phyloP scores from a whole-genome alignment of 1,140 invertebrate genomes.

The Aradophagus sp. region DNA sequence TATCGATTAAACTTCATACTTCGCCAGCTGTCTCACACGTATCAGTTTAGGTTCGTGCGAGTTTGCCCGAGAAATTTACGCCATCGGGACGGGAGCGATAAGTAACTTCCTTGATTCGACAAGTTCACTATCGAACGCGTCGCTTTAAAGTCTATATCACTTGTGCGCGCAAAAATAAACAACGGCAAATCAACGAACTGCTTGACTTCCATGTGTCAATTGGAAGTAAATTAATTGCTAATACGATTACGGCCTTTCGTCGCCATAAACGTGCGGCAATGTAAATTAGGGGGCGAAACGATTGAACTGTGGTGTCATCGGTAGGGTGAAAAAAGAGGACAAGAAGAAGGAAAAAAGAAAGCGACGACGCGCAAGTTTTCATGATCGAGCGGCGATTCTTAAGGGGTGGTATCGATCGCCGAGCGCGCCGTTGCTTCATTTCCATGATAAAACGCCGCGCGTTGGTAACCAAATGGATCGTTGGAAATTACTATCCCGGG shows the following conservation, averaged over 20 bases:
- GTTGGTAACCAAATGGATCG: slow-evolving; percentile 39
- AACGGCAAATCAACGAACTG: slow-evolving; percentile 47
- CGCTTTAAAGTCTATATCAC: slow-evolving; percentile 49
- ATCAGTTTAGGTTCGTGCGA: slow-evolving; percentile 49
- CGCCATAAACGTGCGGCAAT: slow-evolving; percentile 28
- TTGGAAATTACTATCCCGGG: slow-evolving; percentile 48
- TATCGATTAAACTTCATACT: slow-evolving; percentile 58
- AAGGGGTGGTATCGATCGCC: no score
- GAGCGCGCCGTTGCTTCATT: slow-evolving; percentile 33
- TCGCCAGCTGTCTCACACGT: slow-evolving; percentile 48
- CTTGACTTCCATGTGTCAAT: slow-evolving; percentile 43
- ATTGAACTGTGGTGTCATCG: slow-evolving; percentile 15
- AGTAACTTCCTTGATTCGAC: slow-evolving; percentile 56
- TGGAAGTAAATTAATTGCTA: slow-evolving; percentile 45
- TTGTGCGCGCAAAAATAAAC: slow-evolving; percentile 44
- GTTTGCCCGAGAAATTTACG: slow-evolving; percentile 47
- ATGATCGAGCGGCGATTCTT: no score
- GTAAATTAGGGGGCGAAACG: slow-evolving; percentile 23
- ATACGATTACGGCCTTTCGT: slow-evolving; percentile 39
- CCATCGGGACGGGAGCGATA: slow-evolving; percentile 49
- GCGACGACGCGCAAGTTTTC: no score
- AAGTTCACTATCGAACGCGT: slow-evolving; percentile 46
- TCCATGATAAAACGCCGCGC: slow-evolving; percentile 39
- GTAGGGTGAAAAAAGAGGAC: no score
- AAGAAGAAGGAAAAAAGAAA: no score